A percentile compares a stretch with the other conserved stretches of the same genome.
phyloP scores from a whole-genome alignment of 2,888 invertebrate species.

The Oxystoma pomonae region DNA sequence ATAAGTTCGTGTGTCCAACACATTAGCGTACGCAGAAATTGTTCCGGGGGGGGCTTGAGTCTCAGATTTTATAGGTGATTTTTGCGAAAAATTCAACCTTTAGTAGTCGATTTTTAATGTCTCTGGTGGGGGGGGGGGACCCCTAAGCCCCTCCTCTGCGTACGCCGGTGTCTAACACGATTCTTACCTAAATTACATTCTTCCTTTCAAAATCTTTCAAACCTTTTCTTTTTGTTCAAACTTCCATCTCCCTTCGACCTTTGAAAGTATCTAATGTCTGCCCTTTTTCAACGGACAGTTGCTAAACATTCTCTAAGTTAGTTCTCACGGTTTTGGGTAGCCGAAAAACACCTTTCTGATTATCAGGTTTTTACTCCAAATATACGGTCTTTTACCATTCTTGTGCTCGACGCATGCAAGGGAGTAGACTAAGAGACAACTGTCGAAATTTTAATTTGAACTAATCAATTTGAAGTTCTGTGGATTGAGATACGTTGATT shows the following conservation, averaged over 20 bases:
- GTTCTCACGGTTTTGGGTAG: slow-evolving; percentile 33
- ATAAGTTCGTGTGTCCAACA: slow-evolving; percentile 29
- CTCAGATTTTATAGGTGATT: too few species aligned
- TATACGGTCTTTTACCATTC: slow-evolving; percentile 23
- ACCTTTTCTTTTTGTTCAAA: neutral
- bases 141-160: too few species aligned
- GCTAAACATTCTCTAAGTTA: slow-evolving; percentile 21
- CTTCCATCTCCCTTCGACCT: slow-evolving; percentile 11
- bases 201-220: neutral
- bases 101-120: too few species aligned
- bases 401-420: slow-evolving; percentile 30
- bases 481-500: too few species aligned
- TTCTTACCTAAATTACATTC: slow-evolving; percentile 22
- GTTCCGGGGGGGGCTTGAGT: too few species aligned
- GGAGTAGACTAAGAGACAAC: neutral
- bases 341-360: slow-evolving; percentile 36
- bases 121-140: too few species aligned
- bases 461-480: too few species aligned
- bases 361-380: slow-evolving; percentile 33
- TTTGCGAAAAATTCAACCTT: too few species aligned
- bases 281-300: slow-evolving; percentile 22
- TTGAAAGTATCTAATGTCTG: slow-evolving; percentile 25
- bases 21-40: too few species aligned
- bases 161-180: slow-evolving; percentile 29
- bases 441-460: too few species aligned